Evolutionary conservation across 2,113 vertebrate genomes (phyloP).

Genomic region (Ptychochromis oligacanthus): DNA sequence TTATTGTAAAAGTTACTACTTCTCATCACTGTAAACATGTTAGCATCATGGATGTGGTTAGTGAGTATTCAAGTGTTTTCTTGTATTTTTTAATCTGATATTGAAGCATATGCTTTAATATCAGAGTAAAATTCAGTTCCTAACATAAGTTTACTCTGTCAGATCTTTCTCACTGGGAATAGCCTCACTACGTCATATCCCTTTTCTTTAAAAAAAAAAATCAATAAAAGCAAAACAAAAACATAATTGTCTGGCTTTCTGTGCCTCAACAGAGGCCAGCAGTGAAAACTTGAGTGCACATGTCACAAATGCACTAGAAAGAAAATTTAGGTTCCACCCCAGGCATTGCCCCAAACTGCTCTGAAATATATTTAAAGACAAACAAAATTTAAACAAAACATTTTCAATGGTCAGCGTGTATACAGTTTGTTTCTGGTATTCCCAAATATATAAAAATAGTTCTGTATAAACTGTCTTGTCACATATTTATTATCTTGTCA

Average conservation of each 20-base stretch:
- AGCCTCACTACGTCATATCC: background rate
- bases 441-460: background rate
- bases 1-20: too few species aligned
- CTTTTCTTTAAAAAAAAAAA: background rate
- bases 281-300: constrained; percentile 6
- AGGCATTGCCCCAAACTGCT: background rate
- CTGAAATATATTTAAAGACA: background rate
- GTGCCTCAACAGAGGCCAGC: constrained; percentile 22
- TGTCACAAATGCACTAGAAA: constrained; percentile 16
- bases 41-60: background rate
- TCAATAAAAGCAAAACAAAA: background rate
- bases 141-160: constrained; percentile 26
- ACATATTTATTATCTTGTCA: background rate
- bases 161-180: background rate
- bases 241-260: constrained; percentile 12
- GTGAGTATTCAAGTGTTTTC: background rate
- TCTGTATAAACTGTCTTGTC: background rate
- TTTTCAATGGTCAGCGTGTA: background rate
- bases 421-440: background rate
- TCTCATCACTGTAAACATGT: background rate
- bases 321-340: background rate
- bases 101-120: background rate
- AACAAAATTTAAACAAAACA: constrained; percentile 8
- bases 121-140: constrained; percentile 7
- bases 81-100: background rate